A percentile compares a stretch with the other conserved stretches of the same genome.
These are phyloP conservation scores for Eptatretus atami DNA, from an alignment of 2,797 vertebrate genomes.

Conservation along the genomic window DNA sequence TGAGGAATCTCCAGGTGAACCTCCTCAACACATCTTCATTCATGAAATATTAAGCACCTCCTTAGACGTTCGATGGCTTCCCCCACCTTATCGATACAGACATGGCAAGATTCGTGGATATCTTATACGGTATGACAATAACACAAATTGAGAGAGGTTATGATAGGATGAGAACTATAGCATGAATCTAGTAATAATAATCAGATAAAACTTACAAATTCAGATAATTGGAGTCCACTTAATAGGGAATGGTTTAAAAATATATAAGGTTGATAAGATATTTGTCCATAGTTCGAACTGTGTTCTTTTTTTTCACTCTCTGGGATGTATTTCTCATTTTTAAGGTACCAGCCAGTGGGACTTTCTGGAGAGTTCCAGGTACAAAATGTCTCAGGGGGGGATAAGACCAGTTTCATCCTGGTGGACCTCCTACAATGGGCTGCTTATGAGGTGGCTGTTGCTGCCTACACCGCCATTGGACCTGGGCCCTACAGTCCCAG, in stretches of 20 bases:
- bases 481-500: constrained; percentile 58
- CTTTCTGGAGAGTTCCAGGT: constrained; percentile 70
- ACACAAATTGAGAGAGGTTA: no score
- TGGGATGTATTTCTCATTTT: fast-evolving
- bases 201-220: no score
- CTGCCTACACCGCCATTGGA: constrained; percentile 67
- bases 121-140: constrained; percentile 28
- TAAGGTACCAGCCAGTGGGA: constrained; percentile 62
- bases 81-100: constrained; percentile 63
- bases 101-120: constrained; percentile 66
- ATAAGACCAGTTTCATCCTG: constrained; percentile 57
- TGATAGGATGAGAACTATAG: no score
- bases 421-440: constrained; percentile 98
- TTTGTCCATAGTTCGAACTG: no score
- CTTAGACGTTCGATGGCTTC: constrained; percentile 97
- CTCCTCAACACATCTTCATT: constrained; percentile 70
- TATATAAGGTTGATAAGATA: no score
- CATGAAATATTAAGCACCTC: constrained; percentile 85
- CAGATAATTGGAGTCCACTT: no score
- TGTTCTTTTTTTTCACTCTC: not conserved
- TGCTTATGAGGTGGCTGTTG: constrained; percentile 91
- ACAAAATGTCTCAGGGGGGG: constrained; percentile 63
- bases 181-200: no score
- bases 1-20: constrained; percentile 58
- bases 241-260: no score